phyloP scores from a whole-genome alignment of 2,113 vertebrate genomes.

The Elachura formosa region DNA sequence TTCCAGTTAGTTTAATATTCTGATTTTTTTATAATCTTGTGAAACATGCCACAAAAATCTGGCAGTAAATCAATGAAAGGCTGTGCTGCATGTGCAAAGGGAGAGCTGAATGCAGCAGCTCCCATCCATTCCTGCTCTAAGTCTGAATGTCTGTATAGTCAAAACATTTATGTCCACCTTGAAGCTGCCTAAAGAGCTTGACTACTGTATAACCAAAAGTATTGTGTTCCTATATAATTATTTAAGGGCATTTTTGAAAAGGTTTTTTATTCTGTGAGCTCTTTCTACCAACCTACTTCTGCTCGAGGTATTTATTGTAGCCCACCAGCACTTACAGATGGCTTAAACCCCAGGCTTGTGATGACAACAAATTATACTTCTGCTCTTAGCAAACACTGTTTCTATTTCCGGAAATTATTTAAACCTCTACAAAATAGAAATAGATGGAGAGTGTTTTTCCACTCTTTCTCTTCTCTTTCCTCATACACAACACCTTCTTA shows the following conservation, averaged over 20 bases:
- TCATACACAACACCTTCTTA: not conserved
- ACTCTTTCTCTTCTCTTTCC: conserved; percentile 31
- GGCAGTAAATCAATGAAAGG: not conserved
- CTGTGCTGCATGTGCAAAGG: not conserved
- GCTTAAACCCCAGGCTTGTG: not conserved
- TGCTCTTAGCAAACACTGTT: conserved; percentile 30
- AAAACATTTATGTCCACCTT: not conserved
- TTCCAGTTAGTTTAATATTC: not conserved
- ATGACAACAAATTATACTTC: not conserved
- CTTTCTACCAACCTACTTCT: not conserved
- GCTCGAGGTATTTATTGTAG: not conserved
- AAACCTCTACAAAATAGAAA: conserved; percentile 44
- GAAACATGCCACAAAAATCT: not conserved
- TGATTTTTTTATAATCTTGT: not conserved
- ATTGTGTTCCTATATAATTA: not conserved
- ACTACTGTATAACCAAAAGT: not conserved
- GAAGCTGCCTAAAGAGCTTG: not conserved
- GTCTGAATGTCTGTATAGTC: not conserved
- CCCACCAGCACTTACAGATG: not conserved
- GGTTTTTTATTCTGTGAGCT: not conserved
- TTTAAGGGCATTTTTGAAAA: not conserved
- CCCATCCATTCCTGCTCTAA: not conserved
- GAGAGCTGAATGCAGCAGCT: not conserved
- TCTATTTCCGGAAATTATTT: conserved; percentile 58
- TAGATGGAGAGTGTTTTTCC: conserved; percentile 27